Base-by-base conservation (phyloP, 2,113 vertebrate genomes). In the Mastomys natalensis region DNA sequence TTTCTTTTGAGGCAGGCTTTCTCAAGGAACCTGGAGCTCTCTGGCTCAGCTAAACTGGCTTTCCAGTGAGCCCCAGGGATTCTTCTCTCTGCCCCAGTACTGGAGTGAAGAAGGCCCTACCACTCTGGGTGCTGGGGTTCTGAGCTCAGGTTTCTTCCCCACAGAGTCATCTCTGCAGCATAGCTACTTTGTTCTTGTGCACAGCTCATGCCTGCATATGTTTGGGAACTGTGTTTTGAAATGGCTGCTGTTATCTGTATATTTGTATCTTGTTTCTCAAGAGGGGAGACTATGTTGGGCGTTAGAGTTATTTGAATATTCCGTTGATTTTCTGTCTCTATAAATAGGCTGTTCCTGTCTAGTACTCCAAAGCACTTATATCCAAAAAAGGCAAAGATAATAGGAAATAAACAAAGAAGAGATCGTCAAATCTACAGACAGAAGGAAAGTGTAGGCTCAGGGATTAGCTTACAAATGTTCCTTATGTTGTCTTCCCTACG, bases 381-480 rank as follows among this genome's bases (percentile, higher is more conserved):
- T 82, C 17, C 2, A 90, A 88, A 19, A 73, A 97, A 74, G 74
- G 48, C 45, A 89, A 96, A 95, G n/a, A 91, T 89, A 91, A 92
- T 77, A 48, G 31, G 40, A 40, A 76, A 51, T 74, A 92, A 88
- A 95, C 31, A 76, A 77, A 92, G 94, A 82, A 89, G 37, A 4
- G 96, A 80, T 68, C 22, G 40, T 80, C n/a, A 11, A 68, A 55
- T 89, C 45, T 88, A 31, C 48, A 62, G 92, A 40, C 11, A 95
- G n/a, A 88, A 89, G 2, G 29, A 93, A 94, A 89, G 21, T 4
- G 16, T 29, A 72, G 34, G 87, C 37, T 26, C 5, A 43, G 37
- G 87, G 13, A 76, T 40, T 37, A 68, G 40, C 7, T 93, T 55
- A 76, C 31, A 89, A 15, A n/a, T 66, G 70, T 6, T 4, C 62